These are phyloP conservation scores for Acipenser ruthenus DNA, from an alignment of 2,797 vertebrate species.

Conservation along the genomic window DNA sequence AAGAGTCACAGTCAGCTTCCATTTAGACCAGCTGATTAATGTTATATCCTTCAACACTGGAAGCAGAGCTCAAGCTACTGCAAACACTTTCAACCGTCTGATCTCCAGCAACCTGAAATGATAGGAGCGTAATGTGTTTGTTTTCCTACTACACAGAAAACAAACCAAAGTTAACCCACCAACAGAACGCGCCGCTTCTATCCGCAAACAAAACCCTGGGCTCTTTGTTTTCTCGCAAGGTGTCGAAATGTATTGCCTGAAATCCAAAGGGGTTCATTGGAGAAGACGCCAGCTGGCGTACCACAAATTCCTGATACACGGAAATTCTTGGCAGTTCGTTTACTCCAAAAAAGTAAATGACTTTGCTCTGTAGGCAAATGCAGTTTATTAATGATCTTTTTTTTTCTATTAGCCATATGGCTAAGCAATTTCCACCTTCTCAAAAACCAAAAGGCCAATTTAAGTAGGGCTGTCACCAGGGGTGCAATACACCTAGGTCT, in stretches of 20 bases:
- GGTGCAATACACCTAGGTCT: constrained; percentile 5
- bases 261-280: constrained; percentile 2
- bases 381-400: constrained; percentile 17
- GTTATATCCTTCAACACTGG: neutral
- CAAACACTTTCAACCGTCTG: neutral
- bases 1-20: neutral
- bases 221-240: too few species aligned
- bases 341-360: constrained; percentile 4
- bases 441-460: constrained; percentile 9
- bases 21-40: neutral
- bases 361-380: constrained; percentile 15
- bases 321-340: neutral
- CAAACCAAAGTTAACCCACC: neutral
- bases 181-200: too few species aligned
- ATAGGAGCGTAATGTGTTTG: neutral
- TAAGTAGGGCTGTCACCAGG: neutral
- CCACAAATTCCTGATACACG: neutral
- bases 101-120: neutral
- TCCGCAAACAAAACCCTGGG: too few species aligned
- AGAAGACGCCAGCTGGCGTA: neutral
- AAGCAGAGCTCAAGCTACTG: neutral
- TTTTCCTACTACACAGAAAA: neutral
- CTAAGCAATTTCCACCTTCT: constrained; percentile 14
- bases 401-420: constrained; percentile 16
- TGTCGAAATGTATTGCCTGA: neutral